A percentile compares a stretch with the other conserved stretches of the same genome.
phyloP scores from a whole-genome alignment of 1,140 invertebrate species.

The Vanessa tameamea region DNA sequence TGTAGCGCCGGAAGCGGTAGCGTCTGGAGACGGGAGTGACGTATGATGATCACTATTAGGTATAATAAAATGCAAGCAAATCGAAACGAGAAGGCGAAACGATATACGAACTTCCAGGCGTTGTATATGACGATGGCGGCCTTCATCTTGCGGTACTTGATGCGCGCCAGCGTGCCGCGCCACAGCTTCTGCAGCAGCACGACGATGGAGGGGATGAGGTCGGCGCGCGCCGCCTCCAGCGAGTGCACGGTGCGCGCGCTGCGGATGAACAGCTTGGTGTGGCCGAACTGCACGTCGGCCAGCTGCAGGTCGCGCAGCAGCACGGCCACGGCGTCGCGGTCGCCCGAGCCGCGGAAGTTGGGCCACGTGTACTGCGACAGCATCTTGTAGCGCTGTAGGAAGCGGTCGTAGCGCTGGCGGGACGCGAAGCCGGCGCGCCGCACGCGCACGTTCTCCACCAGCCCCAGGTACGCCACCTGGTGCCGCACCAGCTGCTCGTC shows the following conservation, averaged over 20 bases:
- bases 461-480: constrained; percentile 94
- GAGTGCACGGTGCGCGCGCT: constrained; percentile 92
- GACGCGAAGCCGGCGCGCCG: constrained; percentile 96
- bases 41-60: neutral
- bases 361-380: constrained; percentile 97
- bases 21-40: constrained; percentile 65
- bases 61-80: neutral
- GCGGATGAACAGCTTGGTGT: constrained; percentile 96
- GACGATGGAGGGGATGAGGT: constrained; percentile 93
- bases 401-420: constrained; percentile 93
- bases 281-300: constrained; percentile 94
- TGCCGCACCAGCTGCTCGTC: constrained; percentile 85
- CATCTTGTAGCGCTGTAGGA: constrained; percentile 95
- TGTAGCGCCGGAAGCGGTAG: constrained; percentile 92
- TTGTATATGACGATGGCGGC: constrained; percentile 91
- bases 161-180: constrained; percentile 90
- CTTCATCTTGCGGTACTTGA: constrained; percentile 90
- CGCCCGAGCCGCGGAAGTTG: constrained; percentile 89
- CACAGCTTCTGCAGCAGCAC: constrained; percentile 96
- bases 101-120: constrained; percentile 84
- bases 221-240: constrained; percentile 90
- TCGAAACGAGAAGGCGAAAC: neutral
- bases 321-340: constrained; percentile 91
- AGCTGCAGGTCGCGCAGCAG: constrained; percentile 91
- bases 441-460: constrained; percentile 96